Evolutionary conservation across 2,797 vertebrate genomes (phyloP).

Genomic region (Novumbra hubbsi): DNA sequence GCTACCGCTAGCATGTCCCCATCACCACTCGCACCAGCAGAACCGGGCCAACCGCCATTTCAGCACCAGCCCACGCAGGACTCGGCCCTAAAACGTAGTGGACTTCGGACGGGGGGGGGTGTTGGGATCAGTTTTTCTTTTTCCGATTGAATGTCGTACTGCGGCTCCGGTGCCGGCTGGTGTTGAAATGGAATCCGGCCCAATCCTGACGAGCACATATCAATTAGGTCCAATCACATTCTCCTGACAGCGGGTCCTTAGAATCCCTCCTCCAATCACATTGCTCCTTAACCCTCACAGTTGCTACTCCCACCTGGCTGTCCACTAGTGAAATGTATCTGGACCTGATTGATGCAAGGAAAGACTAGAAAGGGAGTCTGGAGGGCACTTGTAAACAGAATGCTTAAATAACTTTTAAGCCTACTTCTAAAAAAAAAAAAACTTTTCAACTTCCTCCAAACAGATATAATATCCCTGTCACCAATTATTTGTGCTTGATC

Average conservation of each 20-base stretch:
- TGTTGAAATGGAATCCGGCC: slow-evolving; percentile 33
- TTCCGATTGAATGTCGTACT: neutral
- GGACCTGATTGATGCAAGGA: slow-evolving; percentile 66
- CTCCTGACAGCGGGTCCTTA: slow-evolving; percentile 42
- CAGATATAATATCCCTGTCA: slow-evolving; percentile 1
- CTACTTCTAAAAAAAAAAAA: too few relatives aligned
- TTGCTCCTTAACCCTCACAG: slow-evolving; percentile 28
- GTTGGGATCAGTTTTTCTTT: neutral
- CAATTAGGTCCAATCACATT: slow-evolving; percentile 28
- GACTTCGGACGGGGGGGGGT: neutral
- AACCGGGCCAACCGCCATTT: neutral
- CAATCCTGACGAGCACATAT: slow-evolving; percentile 30
- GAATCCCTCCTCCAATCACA: slow-evolving; percentile 16
- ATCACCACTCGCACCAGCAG: neutral
- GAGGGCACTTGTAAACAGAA: slow-evolving; percentile 12
- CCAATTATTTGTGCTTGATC: neutral
- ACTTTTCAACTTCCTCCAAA: neutral
- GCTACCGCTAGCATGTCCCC: neutral
- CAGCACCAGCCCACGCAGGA: neutral
- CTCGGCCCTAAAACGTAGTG: neutral
- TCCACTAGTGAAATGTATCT: slow-evolving; percentile 66
- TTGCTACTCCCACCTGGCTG: slow-evolving; percentile 46
- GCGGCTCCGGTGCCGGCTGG: neutral
- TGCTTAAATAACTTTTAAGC: neutral
- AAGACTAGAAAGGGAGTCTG: slow-evolving; percentile 35